Evolutionary conservation across 2,888 invertebrate species (phyloP).

Genomic region (Caenorhabditis sp.): DNA sequence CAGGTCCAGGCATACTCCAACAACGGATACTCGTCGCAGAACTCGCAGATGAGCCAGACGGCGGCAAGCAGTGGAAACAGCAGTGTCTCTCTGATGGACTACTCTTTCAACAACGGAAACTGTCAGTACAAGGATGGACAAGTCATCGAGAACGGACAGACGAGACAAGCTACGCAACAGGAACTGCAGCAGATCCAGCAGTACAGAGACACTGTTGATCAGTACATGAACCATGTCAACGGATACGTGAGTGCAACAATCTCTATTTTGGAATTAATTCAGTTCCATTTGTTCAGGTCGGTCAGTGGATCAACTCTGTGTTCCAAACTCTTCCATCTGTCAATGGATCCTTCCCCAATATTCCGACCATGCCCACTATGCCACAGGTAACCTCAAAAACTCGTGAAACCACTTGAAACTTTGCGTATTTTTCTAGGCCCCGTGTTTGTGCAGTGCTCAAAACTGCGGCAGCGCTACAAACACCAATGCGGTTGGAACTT

Average conservation of each 20-base stretch:
- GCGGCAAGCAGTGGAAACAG: conserved; percentile 54
- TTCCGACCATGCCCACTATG: conserved; percentile 69
- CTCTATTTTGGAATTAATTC: not conserved
- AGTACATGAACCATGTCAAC: conserved; percentile 70
- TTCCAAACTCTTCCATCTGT: conserved; percentile 63
- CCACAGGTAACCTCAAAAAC: conserved; percentile 67
- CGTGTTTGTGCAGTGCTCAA: conserved; percentile 69
- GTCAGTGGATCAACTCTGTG: conserved; percentile 69
- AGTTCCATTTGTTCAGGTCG: conserved; percentile 52
- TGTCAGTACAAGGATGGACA: conserved; percentile 70
- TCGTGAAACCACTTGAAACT: no score
- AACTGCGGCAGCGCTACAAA: conserved; percentile 64
- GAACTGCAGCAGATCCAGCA: conserved; percentile 65
- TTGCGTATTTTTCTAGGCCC: conserved; percentile 61
- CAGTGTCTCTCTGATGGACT: conserved; percentile 65
- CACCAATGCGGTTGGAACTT: conserved; percentile 52
- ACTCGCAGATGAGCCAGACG: conserved; percentile 54
- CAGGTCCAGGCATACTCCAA: conserved; percentile 59
- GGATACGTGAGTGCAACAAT: conserved; percentile 58
- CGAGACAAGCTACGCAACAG: conserved; percentile 64
- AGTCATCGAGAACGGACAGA: conserved; percentile 68
- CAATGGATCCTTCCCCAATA: conserved; percentile 66
- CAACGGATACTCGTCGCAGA: conserved; percentile 47
- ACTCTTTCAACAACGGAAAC: conserved; percentile 72
- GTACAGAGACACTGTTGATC: conserved; percentile 65